Percentiles rank a stretch among this genome's conserved stretches.
Evolutionary conservation across 2,113 vertebrate genomes (phyloP).

Genomic region (Progne subis): DNA sequence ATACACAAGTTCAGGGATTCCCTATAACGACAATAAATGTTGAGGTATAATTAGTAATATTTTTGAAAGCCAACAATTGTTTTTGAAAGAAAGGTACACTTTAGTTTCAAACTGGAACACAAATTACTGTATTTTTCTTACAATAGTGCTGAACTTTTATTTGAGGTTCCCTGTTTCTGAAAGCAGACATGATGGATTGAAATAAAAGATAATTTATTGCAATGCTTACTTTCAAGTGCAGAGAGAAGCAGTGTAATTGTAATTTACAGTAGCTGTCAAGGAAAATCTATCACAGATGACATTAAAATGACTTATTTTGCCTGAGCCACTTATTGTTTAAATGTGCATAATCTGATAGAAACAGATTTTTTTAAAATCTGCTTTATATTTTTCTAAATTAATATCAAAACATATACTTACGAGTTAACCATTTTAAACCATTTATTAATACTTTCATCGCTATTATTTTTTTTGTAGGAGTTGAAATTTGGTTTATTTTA

Average conservation of each 20-base stretch:
- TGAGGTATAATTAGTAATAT: constrained; percentile 78
- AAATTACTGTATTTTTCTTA: constrained; percentile 86
- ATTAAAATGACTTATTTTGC: constrained; percentile 88
- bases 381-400: constrained; percentile 82
- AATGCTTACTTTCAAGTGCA: constrained; percentile 83
- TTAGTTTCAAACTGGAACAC: constrained; percentile 78
- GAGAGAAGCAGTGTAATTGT: constrained; percentile 83
- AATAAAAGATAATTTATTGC: constrained; percentile 89
- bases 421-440: constrained; percentile 79
- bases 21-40: constrained; percentile 69
- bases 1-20: constrained; percentile 66
- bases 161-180: constrained; percentile 80
- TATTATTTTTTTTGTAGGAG: constrained; percentile 50
- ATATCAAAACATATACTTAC: constrained; percentile 83
- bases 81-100: constrained; percentile 74
- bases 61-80: constrained; percentile 78
- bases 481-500: constrained; percentile 71
- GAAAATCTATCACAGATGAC: constrained; percentile 84
- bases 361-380: constrained; percentile 71
- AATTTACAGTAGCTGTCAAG: constrained; percentile 87
- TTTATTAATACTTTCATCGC: constrained; percentile 76
- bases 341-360: constrained; percentile 84
- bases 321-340: constrained; percentile 84
- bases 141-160: constrained; percentile 80
- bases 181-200: constrained; percentile 84